Evolutionary conservation across 2,888 invertebrate species (phyloP), one percentile per base, ranked within the genome.

Genomic region (Caenorhabditis imperialis): DNA sequence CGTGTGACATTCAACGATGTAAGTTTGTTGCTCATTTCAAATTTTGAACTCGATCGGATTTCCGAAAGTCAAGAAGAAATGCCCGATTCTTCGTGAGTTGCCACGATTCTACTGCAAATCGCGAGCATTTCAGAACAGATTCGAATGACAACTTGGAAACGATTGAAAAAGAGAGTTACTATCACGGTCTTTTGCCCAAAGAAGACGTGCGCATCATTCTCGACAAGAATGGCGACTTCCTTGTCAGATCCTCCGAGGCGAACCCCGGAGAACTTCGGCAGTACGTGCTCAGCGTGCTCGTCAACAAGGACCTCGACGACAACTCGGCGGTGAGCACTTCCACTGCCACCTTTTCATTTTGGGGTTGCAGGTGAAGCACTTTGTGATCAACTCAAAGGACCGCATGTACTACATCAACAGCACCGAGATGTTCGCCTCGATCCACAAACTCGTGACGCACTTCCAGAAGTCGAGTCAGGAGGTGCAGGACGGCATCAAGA

Each of bases 111-210:
- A 7, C 10, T 30, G 10, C 6, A 30, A 7, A 30, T 7, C 10
- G 6, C 6, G 6, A 10, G 6, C 10, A 7, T 7, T 30, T 30
- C 30, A 30, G 30, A 30, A 7, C 30, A 6, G 30, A 30, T 7
- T 30, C 30, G 10, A 30, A 30, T 30, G 10, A 6, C 6, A 30
- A 10, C 30, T 30, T 10, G 6, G 6, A 6, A 30, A 6, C 6
- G 7, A 30, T 65, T 1, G 73, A 67, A 22, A 45, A 47, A 22
- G 69, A 75, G 30, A 3, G 12, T 8, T 79, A 65, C 30, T 82
- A 77, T 54, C 83, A 83, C 48, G 83, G 83, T 18, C 51, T 81
- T 16, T 50, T 83, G 48, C 82, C 81, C 7, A 67, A 82, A n/a
- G 82, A 82, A 54, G 83, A 83, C 48, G 81, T 82, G 25, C 78